Percentiles rank a stretch among this genome's conserved stretches.
These are phyloP conservation scores for Gymnocephalus cernua DNA, from an alignment of 2,113 vertebrate species.

Conservation along the genomic window DNA sequence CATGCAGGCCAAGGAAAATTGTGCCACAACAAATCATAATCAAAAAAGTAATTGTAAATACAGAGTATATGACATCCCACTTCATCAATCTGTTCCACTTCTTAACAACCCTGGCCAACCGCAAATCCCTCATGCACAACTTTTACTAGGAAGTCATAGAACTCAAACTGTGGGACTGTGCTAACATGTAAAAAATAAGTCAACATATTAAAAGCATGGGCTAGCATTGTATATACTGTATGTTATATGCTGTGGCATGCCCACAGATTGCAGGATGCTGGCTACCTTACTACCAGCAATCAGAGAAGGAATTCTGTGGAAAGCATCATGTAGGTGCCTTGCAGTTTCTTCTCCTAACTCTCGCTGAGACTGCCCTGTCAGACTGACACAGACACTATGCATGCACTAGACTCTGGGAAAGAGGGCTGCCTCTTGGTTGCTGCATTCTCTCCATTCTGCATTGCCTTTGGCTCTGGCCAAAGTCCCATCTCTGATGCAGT, in stretches of 20 bases:
- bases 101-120: not conserved
- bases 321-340: constrained; percentile 4
- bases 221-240: not conserved
- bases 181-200: not conserved
- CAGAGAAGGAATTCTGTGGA: not conserved
- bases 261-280: not conserved
- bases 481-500: constrained; percentile 18
- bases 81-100: constrained; percentile 27
- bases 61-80: not conserved
- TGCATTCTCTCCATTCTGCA: not conserved
- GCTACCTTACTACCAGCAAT: not conserved
- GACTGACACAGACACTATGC: not conserved
- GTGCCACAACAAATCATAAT: constrained; percentile 3
- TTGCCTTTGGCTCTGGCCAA: not conserved
- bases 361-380: not conserved
- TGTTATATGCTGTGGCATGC: not conserved
- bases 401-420: not conserved
- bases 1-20: constrained; percentile 20
- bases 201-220: not conserved
- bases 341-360: not conserved
- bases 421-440: not conserved
- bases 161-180: not conserved
- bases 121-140: not conserved
- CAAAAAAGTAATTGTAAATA: constrained; percentile 31
- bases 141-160: not conserved